These are phyloP conservation scores for Phaedon cochleariae DNA, from an alignment of 2,888 invertebrate genomes.

Conservation along the genomic window DNA sequence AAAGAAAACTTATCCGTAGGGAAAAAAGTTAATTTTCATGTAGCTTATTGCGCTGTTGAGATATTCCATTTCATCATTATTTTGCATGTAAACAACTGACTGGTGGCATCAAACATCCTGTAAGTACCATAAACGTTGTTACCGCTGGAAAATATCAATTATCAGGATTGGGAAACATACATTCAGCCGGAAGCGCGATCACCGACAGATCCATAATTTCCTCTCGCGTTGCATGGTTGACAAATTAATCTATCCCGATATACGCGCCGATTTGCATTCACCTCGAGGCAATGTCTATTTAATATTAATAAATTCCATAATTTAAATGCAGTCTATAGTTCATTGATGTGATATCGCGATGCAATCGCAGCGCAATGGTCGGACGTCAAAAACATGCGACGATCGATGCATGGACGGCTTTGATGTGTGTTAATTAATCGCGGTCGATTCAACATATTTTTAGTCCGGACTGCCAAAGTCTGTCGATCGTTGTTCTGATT, in stretches of 20 bases:
- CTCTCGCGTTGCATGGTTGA: conserved; percentile 39
- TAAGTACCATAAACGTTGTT: not conserved
- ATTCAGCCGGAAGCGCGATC: conserved; percentile 31
- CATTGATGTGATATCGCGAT: conserved; percentile 46
- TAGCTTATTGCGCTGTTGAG: no score
- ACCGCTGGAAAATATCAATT: conserved; percentile 30
- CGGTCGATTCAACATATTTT: conserved; percentile 53
- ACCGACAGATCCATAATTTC: conserved; percentile 39
- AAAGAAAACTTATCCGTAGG: no score
- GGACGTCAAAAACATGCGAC: conserved; percentile 51
- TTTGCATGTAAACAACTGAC: not conserved
- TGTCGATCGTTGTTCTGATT: conserved; percentile 52
- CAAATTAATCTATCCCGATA: conserved; percentile 49
- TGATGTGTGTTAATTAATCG: conserved; percentile 56
- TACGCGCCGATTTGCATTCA: conserved; percentile 43
- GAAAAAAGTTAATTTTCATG: no score
- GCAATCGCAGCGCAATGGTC: conserved; percentile 41
- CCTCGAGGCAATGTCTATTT: conserved; percentile 38
- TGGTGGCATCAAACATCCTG: not conserved
- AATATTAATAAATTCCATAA: conserved; percentile 55
- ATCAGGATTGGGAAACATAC: conserved; percentile 26
- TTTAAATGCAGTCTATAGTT: conserved; percentile 47
- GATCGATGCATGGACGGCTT: conserved; percentile 31
- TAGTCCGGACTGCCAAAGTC: conserved; percentile 52
- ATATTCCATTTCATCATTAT: no score